Conservation (phyloP, 2,797 vertebrate species). For the Poecilia picta region DNA sequence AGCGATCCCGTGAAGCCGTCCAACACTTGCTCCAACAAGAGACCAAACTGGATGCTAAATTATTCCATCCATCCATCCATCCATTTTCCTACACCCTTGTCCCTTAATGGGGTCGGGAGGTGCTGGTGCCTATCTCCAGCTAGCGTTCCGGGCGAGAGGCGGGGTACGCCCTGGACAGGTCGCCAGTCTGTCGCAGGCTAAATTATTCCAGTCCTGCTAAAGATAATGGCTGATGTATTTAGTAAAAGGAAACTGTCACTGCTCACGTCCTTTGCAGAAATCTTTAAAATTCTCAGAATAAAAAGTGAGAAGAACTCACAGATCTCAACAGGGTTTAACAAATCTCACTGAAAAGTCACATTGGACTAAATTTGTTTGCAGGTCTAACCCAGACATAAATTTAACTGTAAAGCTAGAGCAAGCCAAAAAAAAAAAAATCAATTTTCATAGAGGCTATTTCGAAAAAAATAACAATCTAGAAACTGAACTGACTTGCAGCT, state of each 20-base stretch:
- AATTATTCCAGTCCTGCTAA: constrained; percentile 1
- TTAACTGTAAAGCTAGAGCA: background rate
- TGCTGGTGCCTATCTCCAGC: too few relatives aligned
- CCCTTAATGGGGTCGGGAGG: too few relatives aligned
- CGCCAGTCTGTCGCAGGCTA: too few relatives aligned
- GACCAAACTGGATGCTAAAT: constrained; percentile 1
- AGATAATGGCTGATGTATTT: background rate
- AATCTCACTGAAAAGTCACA: background rate
- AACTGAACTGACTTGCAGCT: background rate
- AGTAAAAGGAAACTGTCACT: background rate
- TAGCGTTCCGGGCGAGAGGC: too few relatives aligned
- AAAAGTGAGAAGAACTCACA: background rate
- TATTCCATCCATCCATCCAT: too few relatives aligned
- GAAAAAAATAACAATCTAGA: background rate
- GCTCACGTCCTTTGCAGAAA: background rate
- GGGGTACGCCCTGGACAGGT: too few relatives aligned
- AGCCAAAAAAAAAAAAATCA: background rate
- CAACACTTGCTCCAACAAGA: constrained; percentile 32
- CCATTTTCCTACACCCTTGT: too few relatives aligned
- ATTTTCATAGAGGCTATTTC: background rate
- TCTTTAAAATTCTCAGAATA: background rate
- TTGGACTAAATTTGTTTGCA: background rate
- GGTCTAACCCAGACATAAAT: background rate
- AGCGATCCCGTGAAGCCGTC: constrained; percentile 33
- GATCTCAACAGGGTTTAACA: background rate